Evolutionary conservation across 2,113 vertebrate species (phyloP), one percentile per base, ranked within the genome.

Genomic region (Lagopus leucura): DNA sequence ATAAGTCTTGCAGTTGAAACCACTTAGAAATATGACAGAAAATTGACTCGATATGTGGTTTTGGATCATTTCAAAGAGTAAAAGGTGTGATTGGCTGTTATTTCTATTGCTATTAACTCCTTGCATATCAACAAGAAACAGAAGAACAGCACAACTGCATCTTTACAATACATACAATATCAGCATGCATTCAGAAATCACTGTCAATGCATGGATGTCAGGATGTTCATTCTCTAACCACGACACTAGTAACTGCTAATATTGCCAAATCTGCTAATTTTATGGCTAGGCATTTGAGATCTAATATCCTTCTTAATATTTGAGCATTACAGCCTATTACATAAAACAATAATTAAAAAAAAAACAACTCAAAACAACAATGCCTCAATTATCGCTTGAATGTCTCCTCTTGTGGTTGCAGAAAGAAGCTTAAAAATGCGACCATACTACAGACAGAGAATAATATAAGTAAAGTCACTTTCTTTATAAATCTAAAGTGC

Each of bases 11-110:
- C 25, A 77, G 79, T 45, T 88, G 69, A 92, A 94, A 93, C 87
- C 91, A 45, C 88, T 91, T 22, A 89, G 60, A 86, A 93, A 77
- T 80, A 91, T n/a, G 2, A 24, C 12, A 54, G 93, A 92, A 82
- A 89, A 91, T 92, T 89, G 78, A 91, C 61, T 88, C 89, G 95
- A 88, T 95, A 90, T 72, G 60, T 93, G 91, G 95, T 66, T 96
- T 93, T 96, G 87, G 79, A 94, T 77, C 8, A 89, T 86, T 91
- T 94, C 85, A 88, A 91, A 93, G 88, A 90, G 60, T 83, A 88
- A 92, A 91, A 93, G 81, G 87, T 95, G 87, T 88, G 78, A 95
- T 80, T 89, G 50, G 67, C 79, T 91, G 85, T 80, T 30, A 57
- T 71, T 83, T 86, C 74, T 80, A 38, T 38, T 38, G 34, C 27